Percentiles rank a stretch among this genome's conserved stretches.
phyloP scores from a whole-genome alignment of 2,888 invertebrate species.

The Branchipolynoe longqiensis region DNA sequence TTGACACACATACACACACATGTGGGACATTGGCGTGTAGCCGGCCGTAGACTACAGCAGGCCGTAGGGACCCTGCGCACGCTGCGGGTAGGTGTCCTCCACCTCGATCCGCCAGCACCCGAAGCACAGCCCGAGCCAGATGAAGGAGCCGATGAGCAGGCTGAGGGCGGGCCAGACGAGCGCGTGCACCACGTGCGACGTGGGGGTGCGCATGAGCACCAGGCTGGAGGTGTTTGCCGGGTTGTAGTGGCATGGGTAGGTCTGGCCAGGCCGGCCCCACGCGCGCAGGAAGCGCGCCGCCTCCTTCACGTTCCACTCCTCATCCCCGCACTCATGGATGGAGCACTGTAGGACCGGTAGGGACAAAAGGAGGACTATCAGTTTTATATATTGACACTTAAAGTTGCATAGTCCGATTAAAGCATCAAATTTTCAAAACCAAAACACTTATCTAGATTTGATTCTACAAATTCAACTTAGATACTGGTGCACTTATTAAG shows the following conservation, averaged over 20 bases:
- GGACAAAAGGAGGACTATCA: background rate
- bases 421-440: too few relatives aligned
- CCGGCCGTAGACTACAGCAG: too few relatives aligned
- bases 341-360: conserved; percentile 63
- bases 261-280: conserved; percentile 63
- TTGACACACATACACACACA: too few relatives aligned
- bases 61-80: conserved; percentile 8
- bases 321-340: conserved; percentile 66
- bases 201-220: conserved; percentile 62
- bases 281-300: conserved; percentile 60
- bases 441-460: too few relatives aligned
- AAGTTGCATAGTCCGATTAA: too few relatives aligned
- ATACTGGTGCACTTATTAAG: too few relatives aligned
- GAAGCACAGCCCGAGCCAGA: conserved; percentile 68
- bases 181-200: conserved; percentile 62
- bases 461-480: too few relatives aligned
- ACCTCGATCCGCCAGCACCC: conserved; percentile 66
- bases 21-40: too few relatives aligned
- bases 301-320: conserved; percentile 67
- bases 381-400: too few relatives aligned
- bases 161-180: conserved; percentile 66
- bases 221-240: conserved; percentile 59
- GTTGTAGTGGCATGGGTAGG: conserved; percentile 65
- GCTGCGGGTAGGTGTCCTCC: conserved; percentile 55
- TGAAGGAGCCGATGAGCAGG: conserved; percentile 61